Conservation (phyloP, 1,140 invertebrate genomes). For the Augochlora pura region DNA sequence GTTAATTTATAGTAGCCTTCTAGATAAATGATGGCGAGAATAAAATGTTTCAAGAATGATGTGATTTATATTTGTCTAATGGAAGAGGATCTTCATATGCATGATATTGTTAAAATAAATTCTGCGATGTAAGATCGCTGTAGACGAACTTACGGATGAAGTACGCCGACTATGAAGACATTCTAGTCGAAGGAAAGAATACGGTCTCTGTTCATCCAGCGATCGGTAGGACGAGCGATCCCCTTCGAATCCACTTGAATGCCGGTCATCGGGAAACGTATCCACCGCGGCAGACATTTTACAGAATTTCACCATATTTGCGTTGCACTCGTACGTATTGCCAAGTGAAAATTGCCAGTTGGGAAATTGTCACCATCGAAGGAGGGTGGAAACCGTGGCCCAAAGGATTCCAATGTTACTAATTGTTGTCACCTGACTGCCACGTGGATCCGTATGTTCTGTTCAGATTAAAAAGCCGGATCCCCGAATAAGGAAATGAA, state of each 20-base stretch:
- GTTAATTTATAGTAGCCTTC: too few relatives aligned
- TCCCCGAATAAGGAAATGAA: slow-evolving; percentile 68
- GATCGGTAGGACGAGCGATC: not conserved
- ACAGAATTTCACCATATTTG: slow-evolving; percentile 43
- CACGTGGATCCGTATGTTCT: slow-evolving; percentile 37
- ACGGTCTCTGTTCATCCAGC: not conserved
- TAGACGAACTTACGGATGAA: too few relatives aligned
- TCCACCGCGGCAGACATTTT: slow-evolving; percentile 26
- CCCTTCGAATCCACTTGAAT: not conserved
- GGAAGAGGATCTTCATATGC: too few relatives aligned
- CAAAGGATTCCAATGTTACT: slow-evolving; percentile 10
- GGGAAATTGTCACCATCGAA: slow-evolving; percentile 18
- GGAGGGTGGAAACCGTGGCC: slow-evolving; percentile 1
- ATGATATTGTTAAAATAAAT: not conserved
- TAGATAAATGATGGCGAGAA: too few relatives aligned
- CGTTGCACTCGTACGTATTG: slow-evolving; percentile 38
- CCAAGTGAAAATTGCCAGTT: slow-evolving; percentile 33
- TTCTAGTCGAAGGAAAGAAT: not conserved
- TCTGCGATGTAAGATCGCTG: not conserved
- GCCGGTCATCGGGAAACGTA: slow-evolving; percentile 25
- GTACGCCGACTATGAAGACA: too few relatives aligned
- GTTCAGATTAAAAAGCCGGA: slow-evolving; percentile 68
- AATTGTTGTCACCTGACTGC: slow-evolving; percentile 52
- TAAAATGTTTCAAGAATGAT: too few relatives aligned
- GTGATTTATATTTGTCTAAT: too few relatives aligned